Evolutionary conservation across 2,113 vertebrate genomes (phyloP).

Genomic region (Cinclus cinclus): DNA sequence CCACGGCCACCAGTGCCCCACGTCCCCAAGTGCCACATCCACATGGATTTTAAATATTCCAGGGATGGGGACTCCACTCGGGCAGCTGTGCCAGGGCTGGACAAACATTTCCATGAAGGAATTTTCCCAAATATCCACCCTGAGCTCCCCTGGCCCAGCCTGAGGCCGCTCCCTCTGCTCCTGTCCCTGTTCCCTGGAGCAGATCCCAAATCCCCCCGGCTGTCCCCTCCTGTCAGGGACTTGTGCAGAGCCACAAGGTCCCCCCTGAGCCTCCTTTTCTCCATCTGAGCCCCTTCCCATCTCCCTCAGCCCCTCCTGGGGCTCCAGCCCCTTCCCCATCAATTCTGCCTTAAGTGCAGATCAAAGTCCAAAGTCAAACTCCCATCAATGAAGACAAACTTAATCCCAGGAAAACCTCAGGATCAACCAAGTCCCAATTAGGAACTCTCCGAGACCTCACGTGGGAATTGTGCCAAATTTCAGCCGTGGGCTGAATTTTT

Average conservation of each 20-base stretch:
- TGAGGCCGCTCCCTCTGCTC: background rate
- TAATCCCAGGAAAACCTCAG: background rate
- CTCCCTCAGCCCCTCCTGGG: background rate
- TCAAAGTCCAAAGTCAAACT: background rate
- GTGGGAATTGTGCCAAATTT: background rate
- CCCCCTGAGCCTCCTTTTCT: background rate
- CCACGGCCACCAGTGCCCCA: background rate
- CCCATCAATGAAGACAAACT: background rate
- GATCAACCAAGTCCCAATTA: conserved; percentile 4
- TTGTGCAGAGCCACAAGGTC: background rate
- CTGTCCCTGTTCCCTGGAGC: background rate
- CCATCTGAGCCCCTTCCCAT: background rate
- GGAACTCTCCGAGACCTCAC: background rate
- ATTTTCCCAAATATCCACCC: background rate
- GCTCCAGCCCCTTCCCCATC: background rate
- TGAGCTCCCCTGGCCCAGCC: background rate
- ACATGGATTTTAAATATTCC: fast-evolving
- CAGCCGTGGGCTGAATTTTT: background rate
- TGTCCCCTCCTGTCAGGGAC: background rate
- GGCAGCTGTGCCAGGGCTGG: background rate
- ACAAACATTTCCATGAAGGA: fast-evolving
- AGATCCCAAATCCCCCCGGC: background rate
- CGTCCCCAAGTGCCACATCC: background rate
- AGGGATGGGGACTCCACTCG: background rate
- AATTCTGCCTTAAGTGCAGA: background rate